Base-by-base conservation (phyloP, 2,113 vertebrate species). In the Amia ocellicauda region DNA sequence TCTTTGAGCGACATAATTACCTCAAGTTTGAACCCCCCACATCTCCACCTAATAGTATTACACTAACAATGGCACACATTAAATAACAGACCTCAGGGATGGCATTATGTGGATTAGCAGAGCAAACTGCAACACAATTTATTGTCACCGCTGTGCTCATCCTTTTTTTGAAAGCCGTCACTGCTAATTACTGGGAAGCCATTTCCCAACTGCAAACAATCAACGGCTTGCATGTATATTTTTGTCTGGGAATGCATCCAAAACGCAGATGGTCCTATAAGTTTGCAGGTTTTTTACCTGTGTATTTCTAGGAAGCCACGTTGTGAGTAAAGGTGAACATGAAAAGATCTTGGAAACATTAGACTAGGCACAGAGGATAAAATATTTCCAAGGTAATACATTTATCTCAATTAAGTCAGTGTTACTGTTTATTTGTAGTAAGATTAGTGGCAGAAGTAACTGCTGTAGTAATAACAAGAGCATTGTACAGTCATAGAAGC, bases 141-240 rank as follows among this genome's bases (percentile, higher is more conserved):
- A 47, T 47, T 47, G 45, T 47, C 45, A 47, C 45, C 45, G 45
- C 45, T 17, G 14, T 47, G 45, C 45, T 47, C 45, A 47, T 47
- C 45, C 45, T 47, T 47, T 47, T 47, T 19, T 4, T 54, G 3
- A 23, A 54, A 27, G 20, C 51, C 11, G 51, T 54, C 51, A 54
- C 51, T 54, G 51, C 51, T 54, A 54, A 54, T 54, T 47, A 47
- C 45, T 47, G 45, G 45, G 45, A 47, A 47, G n/a, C 45, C 45
- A 47, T 47, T 47, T 47, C 45, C 45, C 45, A 47, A 47, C 45
- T 47, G 45, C 45, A 47, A 47, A 47, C 45, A 47, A 47, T 47
- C 14, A 47, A 47, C 14, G 45, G 45, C 45, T 47, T 47, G 7
- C 14, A 47, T 47, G n/a, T 7, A 47, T 19, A 47, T 17, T 3